Conservation (phyloP, 1,140 invertebrate species). For the Amyelois transitella region DNA sequence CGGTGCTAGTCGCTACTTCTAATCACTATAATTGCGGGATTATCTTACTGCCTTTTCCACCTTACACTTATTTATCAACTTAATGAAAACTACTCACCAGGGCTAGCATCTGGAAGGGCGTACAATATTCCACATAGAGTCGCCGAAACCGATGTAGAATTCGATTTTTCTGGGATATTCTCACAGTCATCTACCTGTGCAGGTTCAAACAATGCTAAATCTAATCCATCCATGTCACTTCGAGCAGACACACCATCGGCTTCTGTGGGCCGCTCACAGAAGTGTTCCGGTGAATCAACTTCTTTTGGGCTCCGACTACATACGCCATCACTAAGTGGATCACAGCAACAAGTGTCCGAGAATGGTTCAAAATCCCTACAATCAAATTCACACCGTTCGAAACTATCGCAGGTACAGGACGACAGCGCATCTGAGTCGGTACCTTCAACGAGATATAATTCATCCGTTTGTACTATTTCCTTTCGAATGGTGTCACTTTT, state of each 20-base stretch:
- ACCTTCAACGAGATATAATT: conserved; percentile 60
- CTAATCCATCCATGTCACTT: conserved; percentile 81
- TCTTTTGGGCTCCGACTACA: conserved; percentile 70
- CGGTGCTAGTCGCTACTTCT: conserved; percentile 21
- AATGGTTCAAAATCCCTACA: conserved; percentile 75
- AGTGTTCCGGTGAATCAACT: conserved; percentile 65
- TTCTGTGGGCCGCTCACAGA: conserved; percentile 55
- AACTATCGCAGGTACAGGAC: conserved; percentile 70
- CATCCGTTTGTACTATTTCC: conserved; percentile 35
- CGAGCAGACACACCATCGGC: conserved; percentile 67
- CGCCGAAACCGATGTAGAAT: conserved; percentile 42
- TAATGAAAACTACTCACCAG: conserved; percentile 42
- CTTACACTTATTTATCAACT: conserved; percentile 17
- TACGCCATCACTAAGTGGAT: conserved; percentile 65
- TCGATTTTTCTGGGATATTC: conserved; percentile 27
- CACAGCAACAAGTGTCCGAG: conserved; percentile 73
- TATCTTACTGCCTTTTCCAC: conserved; percentile 31
- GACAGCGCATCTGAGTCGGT: conserved; percentile 67
- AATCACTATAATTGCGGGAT: conserved; percentile 37
- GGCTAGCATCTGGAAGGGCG: conserved; percentile 35
- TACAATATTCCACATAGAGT: conserved; percentile 60
- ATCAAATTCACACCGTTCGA: conserved; percentile 71
- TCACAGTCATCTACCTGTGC: conserved; percentile 54
- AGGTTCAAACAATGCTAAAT: conserved; percentile 80
- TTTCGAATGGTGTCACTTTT: conserved; percentile 47